A percentile compares a stretch with the other conserved stretches of the same genome.
These are phyloP conservation scores for Onchidella celtica DNA, from an alignment of 2,888 invertebrate genomes.

Conservation along the genomic window DNA sequence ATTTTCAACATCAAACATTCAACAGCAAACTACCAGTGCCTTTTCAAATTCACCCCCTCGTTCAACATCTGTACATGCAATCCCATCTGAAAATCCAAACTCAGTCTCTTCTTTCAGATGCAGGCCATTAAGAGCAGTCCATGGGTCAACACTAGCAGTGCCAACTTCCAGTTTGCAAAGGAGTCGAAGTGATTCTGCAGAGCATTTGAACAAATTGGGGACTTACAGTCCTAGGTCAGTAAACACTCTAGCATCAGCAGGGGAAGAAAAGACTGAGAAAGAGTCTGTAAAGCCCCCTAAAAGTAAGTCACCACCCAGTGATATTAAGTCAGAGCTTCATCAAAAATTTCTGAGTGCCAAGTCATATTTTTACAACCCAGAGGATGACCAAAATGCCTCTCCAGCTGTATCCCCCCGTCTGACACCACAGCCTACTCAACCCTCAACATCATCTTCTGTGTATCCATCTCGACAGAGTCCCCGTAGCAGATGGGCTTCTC, in stretches of 20 bases:
- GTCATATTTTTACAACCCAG: slow-evolving; percentile 43
- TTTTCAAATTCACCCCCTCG: background rate
- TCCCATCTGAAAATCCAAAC: background rate
- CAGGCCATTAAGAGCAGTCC: background rate
- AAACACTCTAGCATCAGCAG: background rate
- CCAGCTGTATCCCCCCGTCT: background rate
- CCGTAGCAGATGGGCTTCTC: background rate
- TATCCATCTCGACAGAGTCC: background rate
- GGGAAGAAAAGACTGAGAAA: background rate
- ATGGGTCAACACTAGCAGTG: slow-evolving; percentile 27
- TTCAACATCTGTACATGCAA: background rate
- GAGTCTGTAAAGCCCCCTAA: background rate
- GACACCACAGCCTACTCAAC: background rate
- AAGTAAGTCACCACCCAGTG: background rate
- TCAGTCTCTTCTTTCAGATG: background rate
- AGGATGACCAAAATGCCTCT: background rate
- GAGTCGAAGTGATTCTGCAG: slow-evolving; percentile 51
- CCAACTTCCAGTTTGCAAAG: slow-evolving; percentile 49
- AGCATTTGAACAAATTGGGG: slow-evolving; percentile 44
- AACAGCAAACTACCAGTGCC: background rate
- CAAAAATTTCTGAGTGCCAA: slow-evolving; percentile 39
- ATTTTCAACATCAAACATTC: background rate
- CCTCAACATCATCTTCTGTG: background rate
- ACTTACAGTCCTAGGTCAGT: slow-evolving; percentile 19
- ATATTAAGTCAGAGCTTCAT: slow-evolving; percentile 32